A percentile compares a stretch with the other conserved stretches of the same genome.
These are phyloP conservation scores for Philonicus albiceps DNA, from an alignment of 2,888 invertebrate genomes.

Conservation along the genomic window DNA sequence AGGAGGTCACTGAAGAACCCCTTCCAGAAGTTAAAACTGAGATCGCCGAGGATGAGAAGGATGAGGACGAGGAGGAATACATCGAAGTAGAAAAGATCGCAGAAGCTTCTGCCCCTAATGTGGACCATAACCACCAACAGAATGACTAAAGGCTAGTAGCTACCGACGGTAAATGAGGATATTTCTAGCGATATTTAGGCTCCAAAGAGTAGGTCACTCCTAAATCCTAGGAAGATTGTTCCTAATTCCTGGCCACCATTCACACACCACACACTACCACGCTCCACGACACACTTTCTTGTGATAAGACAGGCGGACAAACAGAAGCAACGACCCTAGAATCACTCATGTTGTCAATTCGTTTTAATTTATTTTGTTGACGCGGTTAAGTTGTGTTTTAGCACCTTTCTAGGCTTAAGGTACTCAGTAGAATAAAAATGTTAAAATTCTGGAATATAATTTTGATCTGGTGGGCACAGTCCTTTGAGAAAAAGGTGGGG, in stretches of 20 bases:
- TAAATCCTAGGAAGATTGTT: background rate
- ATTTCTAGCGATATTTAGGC: conserved; percentile 9
- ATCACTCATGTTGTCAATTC: conserved; percentile 22
- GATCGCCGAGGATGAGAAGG: conserved; percentile 1
- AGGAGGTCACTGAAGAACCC: background rate
- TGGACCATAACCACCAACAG: background rate
- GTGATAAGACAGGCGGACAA: conserved; percentile 19
- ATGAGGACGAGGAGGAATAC: conserved; percentile 62
- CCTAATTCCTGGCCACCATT: background rate
- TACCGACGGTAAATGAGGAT: background rate
- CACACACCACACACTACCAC: background rate
- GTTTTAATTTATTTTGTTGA: conserved; percentile 33
- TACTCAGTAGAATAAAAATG: conserved; percentile 24
- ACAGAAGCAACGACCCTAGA: background rate
- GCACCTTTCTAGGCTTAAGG: conserved; percentile 32
- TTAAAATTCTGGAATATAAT: background rate
- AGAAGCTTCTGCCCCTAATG: conserved; percentile 47
- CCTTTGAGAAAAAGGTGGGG: too few relatives aligned
- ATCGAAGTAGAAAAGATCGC: conserved; percentile 62
- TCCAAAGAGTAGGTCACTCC: background rate
- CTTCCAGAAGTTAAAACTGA: conserved; percentile 42
- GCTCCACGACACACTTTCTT: background rate
- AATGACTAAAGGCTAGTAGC: background rate
- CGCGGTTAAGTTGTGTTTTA: conserved; percentile 17
- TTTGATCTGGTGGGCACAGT: background rate